A percentile compares a stretch with the other conserved stretches of the same genome.
phyloP scores from a whole-genome alignment of 2,888 invertebrate species.

The Stenchaetothrips biformis region DNA sequence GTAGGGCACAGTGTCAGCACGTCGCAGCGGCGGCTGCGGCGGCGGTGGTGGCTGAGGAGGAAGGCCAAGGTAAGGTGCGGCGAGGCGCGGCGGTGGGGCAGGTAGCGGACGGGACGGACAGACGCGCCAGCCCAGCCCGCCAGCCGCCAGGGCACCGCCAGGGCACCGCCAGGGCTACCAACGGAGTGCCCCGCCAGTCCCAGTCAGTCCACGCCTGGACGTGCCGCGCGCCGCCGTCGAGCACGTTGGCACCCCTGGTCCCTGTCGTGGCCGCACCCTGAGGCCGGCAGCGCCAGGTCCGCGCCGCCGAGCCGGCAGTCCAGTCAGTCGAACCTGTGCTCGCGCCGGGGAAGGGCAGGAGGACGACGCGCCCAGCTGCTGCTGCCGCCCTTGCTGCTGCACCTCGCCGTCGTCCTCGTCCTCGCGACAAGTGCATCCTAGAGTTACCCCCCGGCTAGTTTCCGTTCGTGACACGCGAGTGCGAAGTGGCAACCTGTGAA shows the following conservation, averaged over 20 bases:
- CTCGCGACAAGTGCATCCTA: no score
- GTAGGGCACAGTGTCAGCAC: slow-evolving; percentile 24
- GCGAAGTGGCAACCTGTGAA: not conserved
- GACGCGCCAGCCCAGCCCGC: not conserved
- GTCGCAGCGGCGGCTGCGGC: not conserved
- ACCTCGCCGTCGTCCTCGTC: no score
- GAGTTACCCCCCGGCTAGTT: no score
- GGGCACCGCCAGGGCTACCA: not conserved
- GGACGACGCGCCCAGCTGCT: no score
- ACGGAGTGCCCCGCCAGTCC: not conserved
- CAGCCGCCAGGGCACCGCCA: not conserved
- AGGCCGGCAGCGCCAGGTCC: not conserved
- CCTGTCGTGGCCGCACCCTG: no score
- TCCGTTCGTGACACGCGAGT: not conserved
- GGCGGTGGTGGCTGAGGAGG: not conserved
- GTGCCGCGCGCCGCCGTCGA: not conserved
- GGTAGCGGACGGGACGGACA: slow-evolving; percentile 9
- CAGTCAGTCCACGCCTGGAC: not conserved
- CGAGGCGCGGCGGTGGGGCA: slow-evolving; percentile 3
- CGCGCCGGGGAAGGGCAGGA: no score
- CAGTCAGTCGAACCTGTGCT: no score
- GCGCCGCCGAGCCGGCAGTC: not conserved
- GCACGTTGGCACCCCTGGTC: no score
- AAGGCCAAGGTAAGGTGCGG: not conserved
- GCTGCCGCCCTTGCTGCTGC: no score